A percentile compares a stretch with the other conserved stretches of the same genome.
Evolutionary conservation across 2,888 invertebrate species (phyloP).

Genomic region (Coronaproctus castanopsis): DNA sequence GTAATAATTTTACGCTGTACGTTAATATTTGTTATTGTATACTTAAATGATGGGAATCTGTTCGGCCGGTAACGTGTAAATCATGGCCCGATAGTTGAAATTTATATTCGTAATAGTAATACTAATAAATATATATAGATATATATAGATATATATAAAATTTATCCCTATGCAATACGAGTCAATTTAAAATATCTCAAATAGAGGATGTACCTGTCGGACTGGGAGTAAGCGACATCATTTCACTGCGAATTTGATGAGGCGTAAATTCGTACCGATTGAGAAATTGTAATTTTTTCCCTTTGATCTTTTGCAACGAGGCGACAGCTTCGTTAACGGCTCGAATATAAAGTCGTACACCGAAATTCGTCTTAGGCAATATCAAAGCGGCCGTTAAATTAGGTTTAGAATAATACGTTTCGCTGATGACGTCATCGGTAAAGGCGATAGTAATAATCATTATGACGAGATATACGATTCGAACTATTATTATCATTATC

Average conservation of each 20-base stretch:
- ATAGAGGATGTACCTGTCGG: constrained; percentile 62
- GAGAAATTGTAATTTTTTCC: constrained; percentile 34
- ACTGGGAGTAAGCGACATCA: constrained; percentile 51
- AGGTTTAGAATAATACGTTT: constrained; percentile 9
- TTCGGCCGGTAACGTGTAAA: too few species aligned
- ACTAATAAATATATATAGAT: too few species aligned
- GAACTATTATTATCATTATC: constrained; percentile 7
- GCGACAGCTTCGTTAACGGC: constrained; percentile 42
- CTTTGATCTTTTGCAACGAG: constrained; percentile 36
- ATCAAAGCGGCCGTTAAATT: constrained; percentile 43
- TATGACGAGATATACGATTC: constrained; percentile 13
- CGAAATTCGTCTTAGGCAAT: constrained; percentile 55
- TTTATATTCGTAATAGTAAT: too few species aligned
- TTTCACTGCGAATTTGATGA: constrained; percentile 39
- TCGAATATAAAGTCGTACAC: constrained; percentile 43
- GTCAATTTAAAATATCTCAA: too few species aligned
- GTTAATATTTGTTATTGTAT: too few species aligned
- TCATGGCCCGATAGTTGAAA: too few species aligned
- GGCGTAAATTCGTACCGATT: constrained; percentile 40
- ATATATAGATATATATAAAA: too few species aligned
- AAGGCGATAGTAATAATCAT: constrained; percentile 14
- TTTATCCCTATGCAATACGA: too few species aligned
- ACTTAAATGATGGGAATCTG: too few species aligned
- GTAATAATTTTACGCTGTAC: too few species aligned
- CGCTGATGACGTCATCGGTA: constrained; percentile 5